Conservation (phyloP, 2,113 vertebrate species). For the Sinosuthora webbiana region DNA sequence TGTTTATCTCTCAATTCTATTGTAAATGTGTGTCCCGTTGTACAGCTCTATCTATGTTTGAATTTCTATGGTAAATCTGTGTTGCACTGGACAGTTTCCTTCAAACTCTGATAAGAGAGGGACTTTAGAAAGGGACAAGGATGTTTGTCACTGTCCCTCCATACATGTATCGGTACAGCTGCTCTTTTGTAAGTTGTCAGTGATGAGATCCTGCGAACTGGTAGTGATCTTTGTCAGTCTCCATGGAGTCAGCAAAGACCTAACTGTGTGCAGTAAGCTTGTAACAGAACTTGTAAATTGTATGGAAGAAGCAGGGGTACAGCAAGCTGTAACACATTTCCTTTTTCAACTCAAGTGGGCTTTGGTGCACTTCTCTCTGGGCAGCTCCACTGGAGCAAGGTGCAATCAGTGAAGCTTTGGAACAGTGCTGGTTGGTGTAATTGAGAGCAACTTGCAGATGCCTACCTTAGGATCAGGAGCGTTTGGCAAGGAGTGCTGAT, state of each 20-base stretch:
- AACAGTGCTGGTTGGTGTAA: not conserved
- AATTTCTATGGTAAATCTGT: not conserved
- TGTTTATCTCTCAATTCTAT: not conserved
- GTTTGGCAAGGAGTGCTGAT: not conserved
- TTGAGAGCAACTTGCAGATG: not conserved
- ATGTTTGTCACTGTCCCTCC: not conserved
- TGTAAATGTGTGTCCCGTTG: not conserved
- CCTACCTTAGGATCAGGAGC: not conserved
- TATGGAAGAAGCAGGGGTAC: rapidly evolving
- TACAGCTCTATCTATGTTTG: not conserved
- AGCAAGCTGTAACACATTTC: not conserved
- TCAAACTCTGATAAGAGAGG: not conserved
- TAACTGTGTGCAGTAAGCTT: not conserved
- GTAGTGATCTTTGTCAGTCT: no score
- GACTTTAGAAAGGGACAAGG: not conserved
- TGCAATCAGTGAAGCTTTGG: not conserved
- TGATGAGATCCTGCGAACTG: not conserved
- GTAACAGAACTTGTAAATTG: not conserved
- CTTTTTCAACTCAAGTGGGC: not conserved
- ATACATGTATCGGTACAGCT: no score
- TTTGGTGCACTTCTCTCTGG: not conserved
- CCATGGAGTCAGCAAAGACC: not conserved
- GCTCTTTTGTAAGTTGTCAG: not conserved
- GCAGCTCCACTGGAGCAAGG: rapidly evolving
- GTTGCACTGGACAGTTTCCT: not conserved